A percentile compares a stretch with the other conserved stretches of the same genome.
phyloP scores from a whole-genome alignment of 1,140 invertebrate species.

The Limonius californicus region DNA sequence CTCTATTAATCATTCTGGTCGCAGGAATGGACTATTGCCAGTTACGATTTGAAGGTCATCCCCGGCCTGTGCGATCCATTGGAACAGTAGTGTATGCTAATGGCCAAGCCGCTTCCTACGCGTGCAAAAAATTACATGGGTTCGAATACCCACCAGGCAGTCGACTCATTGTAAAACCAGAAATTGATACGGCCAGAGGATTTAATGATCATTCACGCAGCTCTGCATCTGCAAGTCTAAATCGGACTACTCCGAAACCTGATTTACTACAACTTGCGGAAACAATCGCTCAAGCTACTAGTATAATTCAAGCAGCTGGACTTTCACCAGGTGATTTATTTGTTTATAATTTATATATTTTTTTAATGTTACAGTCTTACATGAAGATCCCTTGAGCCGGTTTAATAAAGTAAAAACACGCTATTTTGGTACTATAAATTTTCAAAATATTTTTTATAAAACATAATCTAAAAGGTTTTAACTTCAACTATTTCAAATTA shows the following conservation, averaged over 20 bases:
- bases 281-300: conserved; percentile 67
- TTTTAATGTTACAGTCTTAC: too few species aligned
- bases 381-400: too few species aligned
- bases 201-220: neutral
- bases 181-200: conserved; percentile 42
- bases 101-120: conserved; percentile 73
- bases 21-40: conserved; percentile 70
- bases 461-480: too few species aligned
- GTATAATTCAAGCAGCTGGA: conserved; percentile 64
- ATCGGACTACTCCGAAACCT: conserved; percentile 31
- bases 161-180: conserved; percentile 66
- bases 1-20: too few species aligned
- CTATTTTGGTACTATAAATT: too few species aligned
- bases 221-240: neutral
- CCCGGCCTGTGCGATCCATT: conserved; percentile 49
- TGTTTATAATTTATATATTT: too few species aligned
- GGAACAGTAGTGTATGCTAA: conserved; percentile 70
- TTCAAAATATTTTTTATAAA: too few species aligned
- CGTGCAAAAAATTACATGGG: conserved; percentile 76
- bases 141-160: conserved; percentile 85
- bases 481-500: too few species aligned
- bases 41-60: conserved; percentile 57
- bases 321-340: conserved; percentile 50
- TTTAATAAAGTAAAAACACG: too few species aligned
- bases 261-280: conserved; percentile 63